These are phyloP conservation scores for Cliona cf. orientalis DNA, from an alignment of 37 sponge, comb jelly and placozoan genomes.

Conservation along the genomic window DNA sequence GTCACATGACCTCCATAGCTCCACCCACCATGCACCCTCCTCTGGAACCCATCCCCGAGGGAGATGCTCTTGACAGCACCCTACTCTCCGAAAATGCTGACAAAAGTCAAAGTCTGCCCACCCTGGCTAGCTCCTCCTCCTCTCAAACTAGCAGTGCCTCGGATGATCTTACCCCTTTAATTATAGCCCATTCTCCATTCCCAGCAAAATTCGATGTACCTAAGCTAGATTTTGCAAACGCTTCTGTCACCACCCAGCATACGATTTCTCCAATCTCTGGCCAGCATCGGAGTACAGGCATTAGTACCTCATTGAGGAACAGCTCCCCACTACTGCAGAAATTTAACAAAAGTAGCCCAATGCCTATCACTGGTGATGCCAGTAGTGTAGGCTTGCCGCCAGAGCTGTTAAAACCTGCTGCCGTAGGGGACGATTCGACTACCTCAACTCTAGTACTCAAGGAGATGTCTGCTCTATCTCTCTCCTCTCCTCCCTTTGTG, in stretches of 20 bases:
- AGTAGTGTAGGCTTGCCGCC: background rate
- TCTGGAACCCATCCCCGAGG: background rate
- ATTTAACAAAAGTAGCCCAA: background rate
- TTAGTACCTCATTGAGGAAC: background rate
- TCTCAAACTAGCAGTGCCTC: background rate
- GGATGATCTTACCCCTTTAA: slow-evolving; percentile 20
- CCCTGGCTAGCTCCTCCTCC: background rate
- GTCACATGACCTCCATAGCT: background rate
- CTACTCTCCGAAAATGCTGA: background rate
- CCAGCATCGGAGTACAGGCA: too few species aligned
- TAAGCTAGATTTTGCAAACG: slow-evolving; percentile 16
- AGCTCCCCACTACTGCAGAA: background rate
- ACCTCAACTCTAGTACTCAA: slow-evolving; percentile 17
- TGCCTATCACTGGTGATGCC: background rate
- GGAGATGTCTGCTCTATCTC: slow-evolving; percentile 6
- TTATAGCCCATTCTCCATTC: slow-evolving; percentile 36
- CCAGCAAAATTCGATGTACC: slow-evolving; percentile 26
- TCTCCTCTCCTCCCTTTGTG: background rate
- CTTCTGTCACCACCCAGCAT: too few species aligned
- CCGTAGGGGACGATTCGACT: too few species aligned
- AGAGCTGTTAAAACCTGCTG: too few species aligned
- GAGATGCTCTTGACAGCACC: background rate
- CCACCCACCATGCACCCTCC: background rate
- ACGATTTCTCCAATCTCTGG: too few species aligned
- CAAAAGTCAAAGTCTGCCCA: background rate